phyloP scores from a whole-genome alignment of 2,797 vertebrate species.

The Aldrovandia affinis region DNA sequence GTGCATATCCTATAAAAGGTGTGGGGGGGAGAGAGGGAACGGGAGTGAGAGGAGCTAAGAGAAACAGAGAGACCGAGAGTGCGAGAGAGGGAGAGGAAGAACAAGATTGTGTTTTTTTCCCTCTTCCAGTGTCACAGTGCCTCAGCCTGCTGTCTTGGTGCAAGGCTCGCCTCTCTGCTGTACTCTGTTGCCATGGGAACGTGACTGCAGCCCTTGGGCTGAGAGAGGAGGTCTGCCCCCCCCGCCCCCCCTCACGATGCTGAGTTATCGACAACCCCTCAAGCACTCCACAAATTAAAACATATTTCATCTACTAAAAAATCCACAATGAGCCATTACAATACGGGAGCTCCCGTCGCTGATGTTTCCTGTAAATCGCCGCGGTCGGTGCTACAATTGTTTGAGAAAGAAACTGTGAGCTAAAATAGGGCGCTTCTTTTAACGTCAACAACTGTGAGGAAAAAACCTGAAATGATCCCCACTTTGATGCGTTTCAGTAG shows the following conservation, averaged over 20 bases:
- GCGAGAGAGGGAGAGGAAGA: background rate
- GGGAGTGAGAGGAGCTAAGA: background rate
- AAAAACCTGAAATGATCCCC: too few species aligned
- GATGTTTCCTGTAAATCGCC: background rate
- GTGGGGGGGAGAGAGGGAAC: background rate
- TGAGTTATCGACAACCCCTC: constrained; percentile 53
- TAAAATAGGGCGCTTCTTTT: background rate
- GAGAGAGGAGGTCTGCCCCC: constrained; percentile 29
- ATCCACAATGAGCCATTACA: constrained; percentile 57
- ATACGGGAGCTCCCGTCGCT: constrained; percentile 33
- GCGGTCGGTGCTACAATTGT: background rate
- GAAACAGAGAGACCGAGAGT: background rate
- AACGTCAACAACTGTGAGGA: background rate
- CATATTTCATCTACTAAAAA: constrained; percentile 64
- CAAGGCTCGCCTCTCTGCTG: constrained; percentile 55
- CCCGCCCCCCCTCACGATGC: constrained; percentile 13
- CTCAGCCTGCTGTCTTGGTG: constrained; percentile 38
- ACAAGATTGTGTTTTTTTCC: background rate
- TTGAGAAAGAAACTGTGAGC: background rate
- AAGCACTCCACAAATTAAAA: constrained; percentile 64
- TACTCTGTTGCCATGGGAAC: constrained; percentile 74
- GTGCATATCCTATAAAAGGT: background rate
- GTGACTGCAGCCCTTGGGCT: constrained; percentile 41
- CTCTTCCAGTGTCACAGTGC: constrained; percentile 30
- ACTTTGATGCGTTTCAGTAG: background rate